Evolutionary conservation across 2,113 vertebrate genomes (phyloP), one percentile per base, ranked within the genome.

Genomic region (Amblyornis subalaris): DNA sequence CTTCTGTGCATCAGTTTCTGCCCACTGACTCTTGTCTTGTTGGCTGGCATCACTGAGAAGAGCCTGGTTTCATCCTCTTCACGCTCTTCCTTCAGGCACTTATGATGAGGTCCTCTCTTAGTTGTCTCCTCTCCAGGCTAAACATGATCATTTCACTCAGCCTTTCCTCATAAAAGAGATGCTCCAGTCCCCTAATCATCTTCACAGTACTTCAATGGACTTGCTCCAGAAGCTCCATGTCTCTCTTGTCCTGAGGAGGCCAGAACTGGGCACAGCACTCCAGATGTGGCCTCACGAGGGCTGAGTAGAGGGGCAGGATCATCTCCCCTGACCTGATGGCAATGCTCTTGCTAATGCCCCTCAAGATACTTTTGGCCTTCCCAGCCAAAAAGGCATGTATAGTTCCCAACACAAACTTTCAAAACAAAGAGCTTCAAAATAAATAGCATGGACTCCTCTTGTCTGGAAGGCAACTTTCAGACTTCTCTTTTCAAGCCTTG

Each of bases 271-370:
- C 76, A 51, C 26, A 45, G 44, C 3, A 38, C 44, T 51, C 36
- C 1, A 0, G 6, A 29, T 24, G 28, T 38, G 23, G 7, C 16
- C 45, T 60, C 19, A n/a, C 20, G 1, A 38, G 13, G 15, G 24
- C 28, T 53, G 24, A 81, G 16, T 3, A 80, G 28, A 74, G 23
- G 24, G 16, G 7, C 2, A 60, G 13, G 24, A 45, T 35, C 61
- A 67, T 11, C 12, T 44, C 8, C n/a, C 33, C n/a, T 4, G 3
- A 29, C 16, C 36, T 58, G 12, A 28, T n/a, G 28, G 19, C 19
- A 53, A 25, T 22, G 24, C 20, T 53, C 13, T 33, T n/a, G 4
- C 38, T 26, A 13, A 35, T 15, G 20, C 3, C 0, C 14, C 11
- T 14, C 20, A 31, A 16, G 38, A 40, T 8, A 89, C 8, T 10